Percentiles rank a stretch among this genome's conserved stretches.
Evolutionary conservation across 2,888 invertebrate species (phyloP).

Genomic region (Sarcophaga caerulescens): DNA sequence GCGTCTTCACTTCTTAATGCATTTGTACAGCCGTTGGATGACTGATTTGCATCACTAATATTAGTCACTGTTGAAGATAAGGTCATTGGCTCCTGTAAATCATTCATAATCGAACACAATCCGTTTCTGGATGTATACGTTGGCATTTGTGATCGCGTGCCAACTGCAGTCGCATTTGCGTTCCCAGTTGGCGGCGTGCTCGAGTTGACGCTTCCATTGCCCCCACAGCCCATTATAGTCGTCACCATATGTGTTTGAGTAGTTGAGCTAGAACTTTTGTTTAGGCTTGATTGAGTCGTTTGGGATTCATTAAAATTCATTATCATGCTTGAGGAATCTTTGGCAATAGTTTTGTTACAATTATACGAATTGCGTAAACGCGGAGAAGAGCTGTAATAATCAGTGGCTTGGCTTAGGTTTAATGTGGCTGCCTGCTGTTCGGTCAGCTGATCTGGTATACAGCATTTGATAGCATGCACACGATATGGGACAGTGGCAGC

Average conservation of each 20-base stretch:
- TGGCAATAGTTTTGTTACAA: constrained; percentile 26
- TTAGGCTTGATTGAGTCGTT: constrained; percentile 9
- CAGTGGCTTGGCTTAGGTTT: constrained; percentile 57
- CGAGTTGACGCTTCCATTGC: constrained; percentile 24
- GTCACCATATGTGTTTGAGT: constrained; percentile 61
- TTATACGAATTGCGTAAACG: constrained; percentile 69
- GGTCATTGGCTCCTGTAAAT: constrained; percentile 45
- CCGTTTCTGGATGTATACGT: constrained; percentile 52
- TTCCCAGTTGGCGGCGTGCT: constrained; percentile 33
- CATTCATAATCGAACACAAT: constrained; percentile 53
- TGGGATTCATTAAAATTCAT: constrained; percentile 40
- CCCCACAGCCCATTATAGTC: constrained; percentile 57
- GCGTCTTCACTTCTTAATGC: constrained; percentile 44
- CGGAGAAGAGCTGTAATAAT: constrained; percentile 75
- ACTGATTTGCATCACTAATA: constrained; percentile 35
- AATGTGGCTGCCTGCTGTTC: constrained; percentile 36
- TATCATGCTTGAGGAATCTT: constrained; percentile 42
- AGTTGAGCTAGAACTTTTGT: constrained; percentile 46
- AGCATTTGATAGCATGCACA: constrained; percentile 78
- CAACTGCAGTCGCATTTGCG: constrained; percentile 37
- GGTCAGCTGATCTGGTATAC: constrained; percentile 63
- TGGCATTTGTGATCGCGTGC: constrained; percentile 45
- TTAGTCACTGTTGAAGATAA: constrained; percentile 34
- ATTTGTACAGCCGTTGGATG: constrained; percentile 33
- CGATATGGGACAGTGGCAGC: constrained; percentile 76